Conservation (phyloP, 2,113 vertebrate genomes). For the Aviceda subcristata region DNA sequence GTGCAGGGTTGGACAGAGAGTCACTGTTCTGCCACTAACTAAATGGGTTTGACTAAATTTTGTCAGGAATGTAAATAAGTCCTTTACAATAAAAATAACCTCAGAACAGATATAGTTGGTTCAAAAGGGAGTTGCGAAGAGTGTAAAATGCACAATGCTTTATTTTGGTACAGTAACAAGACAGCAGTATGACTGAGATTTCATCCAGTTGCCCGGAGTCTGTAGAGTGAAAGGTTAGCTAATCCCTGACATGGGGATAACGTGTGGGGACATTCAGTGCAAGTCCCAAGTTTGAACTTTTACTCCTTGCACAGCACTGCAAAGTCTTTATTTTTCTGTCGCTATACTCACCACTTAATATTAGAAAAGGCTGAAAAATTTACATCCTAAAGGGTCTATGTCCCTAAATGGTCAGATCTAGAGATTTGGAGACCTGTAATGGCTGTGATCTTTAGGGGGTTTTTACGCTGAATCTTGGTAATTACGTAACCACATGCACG, state of each 20-base stretch:
- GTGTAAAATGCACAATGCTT: neutral
- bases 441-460: neutral
- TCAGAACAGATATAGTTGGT: neutral
- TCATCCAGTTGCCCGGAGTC: neutral
- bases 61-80: neutral
- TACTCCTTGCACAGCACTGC: neutral
- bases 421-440: neutral
- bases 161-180: neutral
- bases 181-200: neutral
- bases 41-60: neutral
- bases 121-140: neutral
- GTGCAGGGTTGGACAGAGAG: neutral
- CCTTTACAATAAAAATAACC: neutral
- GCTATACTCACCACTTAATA: neutral
- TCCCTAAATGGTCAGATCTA: neutral
- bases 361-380: neutral
- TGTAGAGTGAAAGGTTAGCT: neutral
- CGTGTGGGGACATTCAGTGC: neutral
- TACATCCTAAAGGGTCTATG: neutral
- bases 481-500: fast-evolving
- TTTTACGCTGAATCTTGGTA: neutral
- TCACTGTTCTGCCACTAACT: neutral
- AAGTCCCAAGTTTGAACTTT: neutral
- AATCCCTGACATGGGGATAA: neutral
- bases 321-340: neutral